Base-by-base conservation (phyloP, 2,113 vertebrate species). In the Dolichotis patagonum region DNA sequence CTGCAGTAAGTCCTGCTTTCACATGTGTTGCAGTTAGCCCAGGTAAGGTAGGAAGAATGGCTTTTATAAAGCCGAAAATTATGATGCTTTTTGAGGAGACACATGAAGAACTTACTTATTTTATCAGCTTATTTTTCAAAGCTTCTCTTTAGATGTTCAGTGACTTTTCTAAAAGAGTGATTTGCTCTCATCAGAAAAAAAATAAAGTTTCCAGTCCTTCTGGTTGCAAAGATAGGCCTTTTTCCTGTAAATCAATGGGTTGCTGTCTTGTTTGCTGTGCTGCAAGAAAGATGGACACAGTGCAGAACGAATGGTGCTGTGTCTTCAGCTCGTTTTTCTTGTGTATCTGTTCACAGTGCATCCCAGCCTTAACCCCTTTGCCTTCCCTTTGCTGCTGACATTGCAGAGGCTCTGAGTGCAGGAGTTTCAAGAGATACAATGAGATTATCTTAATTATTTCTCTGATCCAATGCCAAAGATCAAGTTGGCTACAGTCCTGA, bases 61-160 rank as follows among this genome's bases (percentile, higher is more conserved):
- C 58, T 38, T 46, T 82, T 88, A 92, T 92, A 85, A 92, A 71
- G 46, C 85, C 81, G 78, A 94, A 96, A 96, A 88, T 95, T 35
- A 77, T 87, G 81, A 86, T 93, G 41, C 84, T 97, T 94, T 95
- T 90, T 91, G 24, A 41, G 52, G 46, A 96, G 96, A 92, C 91
- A 92, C 35, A 46, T 82, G 95, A 98, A 95, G 46, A 65, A 95
- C 41, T 80, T 54, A 69, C 60, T 20, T 85, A 91, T 89, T 93
- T 88, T 89, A 97, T 92, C 43, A 96, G 95, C 77, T 95, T 96
- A 91, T 75, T 94, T 97, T 98, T 98, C 95, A 97, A 97, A 97
- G 91, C 73, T 73, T 95, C 95, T 90, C 35, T 97, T 97, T 81
- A 75, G 90, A 93, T 88, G 20, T 95, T 96, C 96, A 95, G 77